Conservation (phyloP, 2,888 invertebrate species). For the Lasioglossum villosulum region DNA sequence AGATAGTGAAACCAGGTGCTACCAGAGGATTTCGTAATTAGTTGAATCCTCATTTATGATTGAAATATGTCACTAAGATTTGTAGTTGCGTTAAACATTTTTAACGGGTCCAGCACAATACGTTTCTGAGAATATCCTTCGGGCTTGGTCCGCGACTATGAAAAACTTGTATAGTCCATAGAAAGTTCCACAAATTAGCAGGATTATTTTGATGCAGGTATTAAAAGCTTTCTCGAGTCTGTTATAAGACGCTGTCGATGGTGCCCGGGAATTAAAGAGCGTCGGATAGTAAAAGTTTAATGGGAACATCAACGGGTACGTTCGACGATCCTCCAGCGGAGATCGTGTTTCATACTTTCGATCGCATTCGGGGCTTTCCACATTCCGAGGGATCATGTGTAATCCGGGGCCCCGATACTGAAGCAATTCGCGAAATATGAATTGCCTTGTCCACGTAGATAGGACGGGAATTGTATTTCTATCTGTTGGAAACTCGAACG, state of each 20-base stretch:
- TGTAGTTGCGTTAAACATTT: background rate
- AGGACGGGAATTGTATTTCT: constrained; percentile 33
- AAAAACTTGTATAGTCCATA: background rate
- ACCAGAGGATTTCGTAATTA: background rate
- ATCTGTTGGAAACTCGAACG: constrained; percentile 20
- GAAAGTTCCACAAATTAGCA: background rate
- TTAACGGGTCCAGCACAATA: background rate
- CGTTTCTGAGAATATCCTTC: background rate
- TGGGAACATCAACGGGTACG: background rate
- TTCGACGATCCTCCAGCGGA: background rate
- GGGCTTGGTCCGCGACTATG: background rate
- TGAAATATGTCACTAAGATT: too few species aligned
- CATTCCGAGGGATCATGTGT: background rate
- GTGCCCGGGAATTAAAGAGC: background rate
- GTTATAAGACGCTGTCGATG: background rate
- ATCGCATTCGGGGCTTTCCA: background rate
- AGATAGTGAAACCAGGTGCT: background rate
- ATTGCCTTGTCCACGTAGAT: constrained; percentile 12
- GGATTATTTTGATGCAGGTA: background rate
- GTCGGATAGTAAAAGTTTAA: background rate
- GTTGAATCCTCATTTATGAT: background rate
- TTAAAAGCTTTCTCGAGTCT: background rate
- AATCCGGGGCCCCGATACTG: background rate
- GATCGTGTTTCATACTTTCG: constrained; percentile 3
- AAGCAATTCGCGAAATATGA: constrained; percentile 6